Evolutionary conservation across 2,888 invertebrate genomes (phyloP).

Genomic region (Mycalesis mineus): DNA sequence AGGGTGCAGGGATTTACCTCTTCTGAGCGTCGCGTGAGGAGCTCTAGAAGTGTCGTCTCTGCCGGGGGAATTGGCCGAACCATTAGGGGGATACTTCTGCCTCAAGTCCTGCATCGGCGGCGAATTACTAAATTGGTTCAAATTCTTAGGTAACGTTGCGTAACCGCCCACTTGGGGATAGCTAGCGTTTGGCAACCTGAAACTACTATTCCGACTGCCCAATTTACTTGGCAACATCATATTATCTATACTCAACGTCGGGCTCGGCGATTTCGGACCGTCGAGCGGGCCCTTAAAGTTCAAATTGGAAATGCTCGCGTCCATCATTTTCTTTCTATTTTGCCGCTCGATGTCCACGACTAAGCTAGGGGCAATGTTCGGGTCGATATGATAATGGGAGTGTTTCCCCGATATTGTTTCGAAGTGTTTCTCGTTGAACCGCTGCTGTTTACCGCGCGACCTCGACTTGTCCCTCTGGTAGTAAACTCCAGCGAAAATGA

Average conservation of each 20-base stretch:
- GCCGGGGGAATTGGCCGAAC: constrained; percentile 67
- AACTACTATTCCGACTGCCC: constrained; percentile 73
- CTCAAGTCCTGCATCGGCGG: constrained; percentile 74
- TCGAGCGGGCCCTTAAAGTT: constrained; percentile 79
- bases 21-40: constrained; percentile 65
- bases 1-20: constrained; percentile 69
- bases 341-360: constrained; percentile 88
- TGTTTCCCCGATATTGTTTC: constrained; percentile 88
- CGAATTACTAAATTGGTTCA: constrained; percentile 73
- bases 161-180: constrained; percentile 69
- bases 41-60: constrained; percentile 45
- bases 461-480: constrained; percentile 88
- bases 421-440: constrained; percentile 83
- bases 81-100: constrained; percentile 80
- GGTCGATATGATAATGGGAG: constrained; percentile 87
- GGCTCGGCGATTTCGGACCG: constrained; percentile 78
- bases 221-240: constrained; percentile 73
- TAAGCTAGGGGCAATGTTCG: constrained; percentile 87
- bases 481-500: constrained; percentile 91
- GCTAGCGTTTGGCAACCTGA: constrained; percentile 64
- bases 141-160: constrained; percentile 80
- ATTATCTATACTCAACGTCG: constrained; percentile 78
- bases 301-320: constrained; percentile 73
- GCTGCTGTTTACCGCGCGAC: constrained; percentile 84
- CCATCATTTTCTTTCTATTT: constrained; percentile 70